Percentiles rank a stretch among this genome's conserved stretches.
Evolutionary conservation across 2,113 vertebrate genomes (phyloP).

Genomic region (Plectropomus leopardus): DNA sequence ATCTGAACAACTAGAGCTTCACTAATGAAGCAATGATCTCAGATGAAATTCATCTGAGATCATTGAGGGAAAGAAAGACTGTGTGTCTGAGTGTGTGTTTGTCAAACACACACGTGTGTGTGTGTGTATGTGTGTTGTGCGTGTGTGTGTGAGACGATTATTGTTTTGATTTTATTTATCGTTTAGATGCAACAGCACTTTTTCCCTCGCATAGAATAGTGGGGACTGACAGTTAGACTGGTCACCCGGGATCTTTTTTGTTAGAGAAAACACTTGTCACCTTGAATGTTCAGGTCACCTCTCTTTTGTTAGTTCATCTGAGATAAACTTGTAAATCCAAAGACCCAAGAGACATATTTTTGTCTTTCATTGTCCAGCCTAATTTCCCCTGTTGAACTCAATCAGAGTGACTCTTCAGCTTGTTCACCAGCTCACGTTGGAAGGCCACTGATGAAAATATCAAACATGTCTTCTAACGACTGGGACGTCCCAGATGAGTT

Average conservation of each 20-base stretch:
- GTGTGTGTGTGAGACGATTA: constrained; percentile 29
- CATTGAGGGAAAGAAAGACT: constrained; percentile 57
- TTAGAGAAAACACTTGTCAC: not conserved
- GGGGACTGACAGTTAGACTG: constrained; percentile 33
- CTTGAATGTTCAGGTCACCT: not conserved
- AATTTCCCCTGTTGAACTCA: constrained; percentile 12
- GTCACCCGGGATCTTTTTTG: not conserved
- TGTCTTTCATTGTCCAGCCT: not conserved
- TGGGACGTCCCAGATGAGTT: constrained; percentile 39
- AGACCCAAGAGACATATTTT: constrained; percentile 5
- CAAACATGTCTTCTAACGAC: constrained; percentile 30
- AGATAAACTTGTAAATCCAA: constrained; percentile 9
- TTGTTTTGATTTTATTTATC: constrained; percentile 71
- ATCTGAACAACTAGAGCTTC: constrained; percentile 82
- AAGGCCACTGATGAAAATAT: constrained; percentile 43
- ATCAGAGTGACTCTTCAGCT: constrained; percentile 29
- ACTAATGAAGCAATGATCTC: constrained; percentile 83
- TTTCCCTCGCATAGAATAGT: constrained; percentile 22
- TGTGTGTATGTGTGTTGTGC: too few relatives aligned
- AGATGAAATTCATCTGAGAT: constrained; percentile 79
- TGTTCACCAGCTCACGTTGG: constrained; percentile 30
- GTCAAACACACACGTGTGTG: not conserved
- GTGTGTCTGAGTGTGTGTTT: constrained; percentile 19
- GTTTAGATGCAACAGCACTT: constrained; percentile 54
- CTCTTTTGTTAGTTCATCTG: not conserved